These are phyloP conservation scores for Irena cyanogastra DNA, from an alignment of 2,113 vertebrate genomes.

Conservation along the genomic window DNA sequence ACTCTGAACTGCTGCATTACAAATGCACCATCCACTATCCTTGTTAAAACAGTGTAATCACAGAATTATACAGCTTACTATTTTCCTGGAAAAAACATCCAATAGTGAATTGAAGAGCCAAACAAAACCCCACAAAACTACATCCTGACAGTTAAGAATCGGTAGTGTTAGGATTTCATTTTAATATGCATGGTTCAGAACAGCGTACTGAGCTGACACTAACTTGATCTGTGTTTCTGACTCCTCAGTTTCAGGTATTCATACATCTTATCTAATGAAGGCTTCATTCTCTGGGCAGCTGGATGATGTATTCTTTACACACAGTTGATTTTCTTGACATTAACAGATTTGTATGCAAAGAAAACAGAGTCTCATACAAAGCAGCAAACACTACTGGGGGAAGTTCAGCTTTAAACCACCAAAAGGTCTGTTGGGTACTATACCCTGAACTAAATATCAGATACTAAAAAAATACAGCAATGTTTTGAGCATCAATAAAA, in stretches of 20 bases:
- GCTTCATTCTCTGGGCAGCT: neutral
- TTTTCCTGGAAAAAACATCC: neutral
- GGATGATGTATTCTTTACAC: neutral
- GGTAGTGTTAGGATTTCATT: neutral
- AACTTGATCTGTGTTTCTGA: constrained; percentile 26
- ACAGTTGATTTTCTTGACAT: constrained; percentile 1
- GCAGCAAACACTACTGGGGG: neutral
- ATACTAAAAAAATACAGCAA: neutral
- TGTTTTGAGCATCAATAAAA: neutral
- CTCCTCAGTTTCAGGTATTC: constrained; percentile 25
- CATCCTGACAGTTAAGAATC: neutral
- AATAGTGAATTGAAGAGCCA: neutral
- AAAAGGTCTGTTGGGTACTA: neutral
- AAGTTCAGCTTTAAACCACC: neutral
- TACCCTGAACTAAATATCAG: neutral
- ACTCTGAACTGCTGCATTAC: neutral
- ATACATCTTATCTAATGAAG: constrained; percentile 24
- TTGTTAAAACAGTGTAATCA: neutral
- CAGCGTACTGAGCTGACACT: neutral
- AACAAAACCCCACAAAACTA: neutral
- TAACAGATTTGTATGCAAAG: neutral
- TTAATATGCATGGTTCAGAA: neutral
- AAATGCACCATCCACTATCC: neutral
- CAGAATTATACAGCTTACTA: constrained; percentile 6
- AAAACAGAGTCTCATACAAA: neutral